Evolutionary conservation across 2,113 vertebrate species (phyloP), one percentile per base, ranked within the genome.

Genomic region (Eulacestoma nigropectus): DNA sequence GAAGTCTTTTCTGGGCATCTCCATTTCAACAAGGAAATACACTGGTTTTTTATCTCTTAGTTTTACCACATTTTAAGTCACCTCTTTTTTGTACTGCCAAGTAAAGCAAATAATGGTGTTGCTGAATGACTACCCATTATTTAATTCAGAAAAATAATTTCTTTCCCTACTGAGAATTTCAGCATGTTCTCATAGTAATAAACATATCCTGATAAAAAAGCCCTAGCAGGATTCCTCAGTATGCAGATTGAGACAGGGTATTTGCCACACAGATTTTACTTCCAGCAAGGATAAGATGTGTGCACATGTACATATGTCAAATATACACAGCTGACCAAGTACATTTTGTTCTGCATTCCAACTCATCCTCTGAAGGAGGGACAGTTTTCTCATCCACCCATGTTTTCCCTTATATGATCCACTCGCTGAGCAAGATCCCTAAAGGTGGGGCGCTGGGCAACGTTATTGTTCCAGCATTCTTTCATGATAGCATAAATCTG

Each of bases 401-500:
- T 97, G 93, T 73, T 97, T 74, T 99, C 98, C 95, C 98, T 98
- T 74, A 99, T 97, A 9, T 93, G 88, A 97, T 99, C 99, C 96
- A 99, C 98, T 53, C 95, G 98, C 74, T 98, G 94, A 85, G 97
- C 96, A 57, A 99, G 98, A 49, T 98, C 97, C 88, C 96, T 98
- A 93, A 99, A 99, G 27, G 98, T 97, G 6, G 99, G 99, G 13
- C 99, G 98, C 32, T 97, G 97, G 27, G 59, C 92, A 10, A 98
- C 98, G 8, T 98, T 98, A 32, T 97, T 98, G 92, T 98, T 98
- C 99, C 99, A 99, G 97, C 99, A 99, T 78, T 99, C 98, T 47
- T 95, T 97, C 99, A 99, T 99, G 56, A 99, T 98, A 60, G 94
- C 63, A 83, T 99, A 98, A 77, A 99, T 98, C 99, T 99, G 96